Evolutionary conservation across 2,888 invertebrate genomes (phyloP).

Genomic region (Phengaris alcon): DNA sequence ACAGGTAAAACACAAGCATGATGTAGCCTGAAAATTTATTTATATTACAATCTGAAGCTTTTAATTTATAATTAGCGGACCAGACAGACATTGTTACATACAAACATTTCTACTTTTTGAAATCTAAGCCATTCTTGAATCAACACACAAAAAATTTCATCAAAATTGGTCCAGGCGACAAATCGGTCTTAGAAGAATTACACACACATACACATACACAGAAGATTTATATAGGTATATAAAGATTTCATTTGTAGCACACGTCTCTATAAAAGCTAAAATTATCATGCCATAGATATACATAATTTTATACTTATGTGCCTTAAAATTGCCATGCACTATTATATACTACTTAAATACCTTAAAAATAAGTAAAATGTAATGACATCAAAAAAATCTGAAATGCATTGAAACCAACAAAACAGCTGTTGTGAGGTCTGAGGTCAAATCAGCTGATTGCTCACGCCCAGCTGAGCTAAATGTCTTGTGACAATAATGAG

Average conservation of each 20-base stretch:
- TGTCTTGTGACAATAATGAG: background rate
- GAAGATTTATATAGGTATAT: too few species aligned
- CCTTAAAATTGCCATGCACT: background rate
- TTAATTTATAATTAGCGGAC: too few species aligned
- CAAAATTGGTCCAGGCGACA: too few species aligned
- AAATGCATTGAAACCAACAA: slow-evolving; percentile 20
- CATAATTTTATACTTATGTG: background rate
- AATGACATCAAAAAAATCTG: slow-evolving; percentile 18
- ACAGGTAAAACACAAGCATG: slow-evolving; percentile 91
- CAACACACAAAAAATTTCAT: too few species aligned
- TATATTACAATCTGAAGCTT: background rate
- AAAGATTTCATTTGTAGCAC: too few species aligned
- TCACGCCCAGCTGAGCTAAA: slow-evolving; percentile 37
- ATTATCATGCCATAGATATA: background rate
- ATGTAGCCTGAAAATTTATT: slow-evolving; percentile 81
- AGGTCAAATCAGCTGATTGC: slow-evolving; percentile 72
- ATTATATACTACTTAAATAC: background rate
- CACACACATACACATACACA: too few species aligned
- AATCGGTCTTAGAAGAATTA: too few species aligned
- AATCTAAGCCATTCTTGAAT: too few species aligned
- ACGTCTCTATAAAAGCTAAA: too few species aligned
- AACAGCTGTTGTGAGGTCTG: slow-evolving; percentile 68
- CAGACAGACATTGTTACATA: too few species aligned
- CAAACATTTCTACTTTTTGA: too few species aligned
- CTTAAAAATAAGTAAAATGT: background rate